Evolutionary conservation across 92 coral and sea anemone genomes (phyloP).

Genomic region (Porites cylindrica): DNA sequence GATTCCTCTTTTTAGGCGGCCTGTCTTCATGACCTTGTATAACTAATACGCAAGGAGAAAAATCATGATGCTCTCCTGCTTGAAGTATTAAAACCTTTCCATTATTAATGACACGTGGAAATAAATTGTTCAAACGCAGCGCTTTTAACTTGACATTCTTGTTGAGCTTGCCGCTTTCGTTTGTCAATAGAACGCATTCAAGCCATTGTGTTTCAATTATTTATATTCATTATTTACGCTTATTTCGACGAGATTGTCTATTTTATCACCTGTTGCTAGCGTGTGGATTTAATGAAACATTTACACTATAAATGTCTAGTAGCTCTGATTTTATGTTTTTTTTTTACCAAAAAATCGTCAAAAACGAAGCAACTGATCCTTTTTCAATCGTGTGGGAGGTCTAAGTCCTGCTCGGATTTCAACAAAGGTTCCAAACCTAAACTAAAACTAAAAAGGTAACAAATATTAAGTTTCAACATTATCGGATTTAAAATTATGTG

Average conservation of each 20-base stretch:
- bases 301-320: neutral
- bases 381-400: neutral
- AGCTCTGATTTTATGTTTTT: neutral
- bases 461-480: too few species aligned
- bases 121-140: neutral
- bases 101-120: neutral
- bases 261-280: conserved; percentile 40
- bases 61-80: neutral
- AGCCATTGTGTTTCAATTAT: neutral
- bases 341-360: too few species aligned
- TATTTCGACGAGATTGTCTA: neutral
- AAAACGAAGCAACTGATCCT: too few species aligned
- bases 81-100: neutral
- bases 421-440: too few species aligned
- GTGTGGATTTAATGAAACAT: conserved; percentile 25
- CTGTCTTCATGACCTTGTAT: neutral
- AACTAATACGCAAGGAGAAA: neutral
- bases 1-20: neutral
- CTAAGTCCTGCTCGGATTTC: neutral
- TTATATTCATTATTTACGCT: conserved; percentile 2
- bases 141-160: neutral
- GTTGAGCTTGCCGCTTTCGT: neutral
- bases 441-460: too few species aligned
- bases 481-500: too few species aligned
- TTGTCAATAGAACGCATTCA: neutral